Conservation (phyloP, 2,888 invertebrate genomes). For the Hypomecis atomaria region DNA sequence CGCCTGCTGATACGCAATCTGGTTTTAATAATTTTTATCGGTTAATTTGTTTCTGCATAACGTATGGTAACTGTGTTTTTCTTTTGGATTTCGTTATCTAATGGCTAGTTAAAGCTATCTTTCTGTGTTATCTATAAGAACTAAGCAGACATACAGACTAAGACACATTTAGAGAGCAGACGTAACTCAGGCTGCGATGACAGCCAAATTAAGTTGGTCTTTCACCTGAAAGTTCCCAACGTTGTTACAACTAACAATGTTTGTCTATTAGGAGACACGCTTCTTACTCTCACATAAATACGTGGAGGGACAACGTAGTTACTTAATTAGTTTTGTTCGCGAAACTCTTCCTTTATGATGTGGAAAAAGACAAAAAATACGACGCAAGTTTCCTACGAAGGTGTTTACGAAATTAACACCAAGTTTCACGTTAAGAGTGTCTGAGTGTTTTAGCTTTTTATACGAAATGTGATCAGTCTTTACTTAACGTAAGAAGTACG, state of each 20-base stretch:
- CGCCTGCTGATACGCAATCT: too few species aligned
- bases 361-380: slow-evolving; percentile 5
- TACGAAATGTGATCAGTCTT: too few species aligned
- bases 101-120: too few species aligned
- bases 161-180: neutral
- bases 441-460: too few species aligned
- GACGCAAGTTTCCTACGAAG: neutral
- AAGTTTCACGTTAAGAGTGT: neutral
- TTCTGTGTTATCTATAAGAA: too few species aligned
- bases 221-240: slow-evolving; percentile 1
- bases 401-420: neutral
- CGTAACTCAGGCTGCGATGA: neutral
- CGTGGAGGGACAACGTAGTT: slow-evolving; percentile 11
- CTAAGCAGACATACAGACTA: too few species aligned
- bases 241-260: slow-evolving; percentile 8
- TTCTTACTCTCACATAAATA: slow-evolving; percentile 10
- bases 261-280: slow-evolving; percentile 11
- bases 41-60: too few species aligned
- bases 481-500: too few species aligned
- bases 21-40: too few species aligned
- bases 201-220: neutral
- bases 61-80: too few species aligned
- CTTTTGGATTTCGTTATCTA: too few species aligned
- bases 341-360: slow-evolving; percentile 14
- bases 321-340: slow-evolving; percentile 22